Evolutionary conservation across 2,113 vertebrate species (phyloP), one percentile per base, ranked within the genome.

Genomic region (Leptosomus discolor): DNA sequence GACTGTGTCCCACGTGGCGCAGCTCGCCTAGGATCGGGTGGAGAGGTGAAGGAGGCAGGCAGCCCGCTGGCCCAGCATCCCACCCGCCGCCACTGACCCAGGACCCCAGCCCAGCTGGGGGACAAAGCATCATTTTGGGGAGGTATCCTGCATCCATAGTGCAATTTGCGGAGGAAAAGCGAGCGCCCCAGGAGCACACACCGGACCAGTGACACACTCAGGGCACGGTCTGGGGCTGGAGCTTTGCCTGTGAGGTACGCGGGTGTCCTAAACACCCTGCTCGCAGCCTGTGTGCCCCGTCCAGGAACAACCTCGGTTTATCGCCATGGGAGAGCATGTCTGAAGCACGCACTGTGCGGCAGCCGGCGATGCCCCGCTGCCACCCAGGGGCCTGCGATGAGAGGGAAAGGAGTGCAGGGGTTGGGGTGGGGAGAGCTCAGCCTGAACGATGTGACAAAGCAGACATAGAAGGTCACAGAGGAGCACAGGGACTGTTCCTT

Each of bases 11-110:
- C 4, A 3, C 2, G 9, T 8, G 15, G 46, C 24, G 36, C 48
- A 15, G 53, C 36, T 50, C 9, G 1, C 46, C 3, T 0, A 2
- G 64, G 45, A 12, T 6, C 3, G 6, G 69, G 36, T 15, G 46
- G n/a, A 9, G 39, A 46, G 67, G 34, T n/a, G 29, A 27, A 51
- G 51, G 39, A 32, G 53, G 45, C 53, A 41, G 60, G 68, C 24
- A 53, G 74, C 65, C 34, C 50, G 1, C 7, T 23, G 60, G 15
- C 24, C 30, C 34, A 9, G 32, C 20, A 41, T 12, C 51, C 51
- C 1, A 1, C 20, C 43, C 51, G 29, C 11, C 50, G 58, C 34
- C 36, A 1, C 7, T 19, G 60, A 8, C 30, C 30, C 34, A 6
- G 32, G 26, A 46, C 7, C 48, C 48, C 1, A 30, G 32, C 54